These are phyloP conservation scores for Spea bombifrons DNA, from an alignment of 2,113 vertebrate species.

Conservation along the genomic window DNA sequence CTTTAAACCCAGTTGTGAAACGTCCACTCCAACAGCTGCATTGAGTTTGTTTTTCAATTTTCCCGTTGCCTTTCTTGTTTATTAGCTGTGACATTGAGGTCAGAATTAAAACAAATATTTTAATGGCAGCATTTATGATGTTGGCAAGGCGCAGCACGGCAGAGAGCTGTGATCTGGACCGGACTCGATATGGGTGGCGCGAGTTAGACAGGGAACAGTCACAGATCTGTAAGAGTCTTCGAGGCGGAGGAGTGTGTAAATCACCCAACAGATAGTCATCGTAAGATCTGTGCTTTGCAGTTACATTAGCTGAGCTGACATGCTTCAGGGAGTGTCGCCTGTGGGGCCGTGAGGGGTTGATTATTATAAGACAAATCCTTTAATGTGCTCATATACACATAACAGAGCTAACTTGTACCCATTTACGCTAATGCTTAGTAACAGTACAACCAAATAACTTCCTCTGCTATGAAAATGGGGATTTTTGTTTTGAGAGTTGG, in stretches of 20 bases:
- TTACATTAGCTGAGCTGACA: slow-evolving; percentile 32
- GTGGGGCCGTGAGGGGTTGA: slow-evolving; percentile 17
- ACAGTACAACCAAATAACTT: too few species aligned
- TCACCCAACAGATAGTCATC: slow-evolving; percentile 53
- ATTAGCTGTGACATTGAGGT: slow-evolving; percentile 70
- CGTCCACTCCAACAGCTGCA: slow-evolving; percentile 63
- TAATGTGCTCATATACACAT: not conserved
- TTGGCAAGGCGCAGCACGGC: slow-evolving; percentile 52
- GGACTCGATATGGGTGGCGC: slow-evolving; percentile 52
- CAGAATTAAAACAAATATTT: slow-evolving; percentile 72
- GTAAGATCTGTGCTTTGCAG: slow-evolving; percentile 44
- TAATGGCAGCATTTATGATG: slow-evolving; percentile 63
- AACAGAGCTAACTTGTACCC: not conserved
- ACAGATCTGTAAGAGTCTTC: slow-evolving; percentile 42
- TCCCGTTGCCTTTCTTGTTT: slow-evolving; percentile 67
- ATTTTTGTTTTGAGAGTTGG: too few species aligned
- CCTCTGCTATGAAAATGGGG: too few species aligned
- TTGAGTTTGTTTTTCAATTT: slow-evolving; percentile 62
- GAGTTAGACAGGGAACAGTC: slow-evolving; percentile 43
- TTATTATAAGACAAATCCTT: not conserved
- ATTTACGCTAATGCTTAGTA: too few species aligned
- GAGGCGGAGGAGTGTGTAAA: slow-evolving; percentile 42
- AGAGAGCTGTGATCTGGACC: slow-evolving; percentile 42
- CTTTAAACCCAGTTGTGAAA: slow-evolving; percentile 61
- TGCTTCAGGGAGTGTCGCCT: slow-evolving; percentile 20